Conservation (phyloP, 1,140 invertebrate species). For the Leptestheria dahalacensis region DNA sequence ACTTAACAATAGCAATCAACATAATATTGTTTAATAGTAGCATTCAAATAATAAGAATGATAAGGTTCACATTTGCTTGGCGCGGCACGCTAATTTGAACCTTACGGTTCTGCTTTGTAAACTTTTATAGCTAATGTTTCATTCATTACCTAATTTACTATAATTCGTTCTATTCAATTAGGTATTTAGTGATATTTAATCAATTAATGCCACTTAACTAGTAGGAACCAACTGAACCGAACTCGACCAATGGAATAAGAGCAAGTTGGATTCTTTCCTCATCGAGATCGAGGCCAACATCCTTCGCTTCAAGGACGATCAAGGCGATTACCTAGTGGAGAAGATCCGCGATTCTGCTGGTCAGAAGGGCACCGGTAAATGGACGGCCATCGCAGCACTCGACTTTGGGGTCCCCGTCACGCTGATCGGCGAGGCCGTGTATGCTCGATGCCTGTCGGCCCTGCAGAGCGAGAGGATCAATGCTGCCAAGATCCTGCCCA, state of each 20-base stretch:
- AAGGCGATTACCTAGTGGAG: constrained; percentile 52
- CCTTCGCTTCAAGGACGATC: constrained; percentile 69
- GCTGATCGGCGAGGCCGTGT: constrained; percentile 95
- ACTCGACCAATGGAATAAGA: constrained; percentile 92
- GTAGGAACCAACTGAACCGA: too few species aligned
- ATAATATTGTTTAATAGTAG: too few species aligned
- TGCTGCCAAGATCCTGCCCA: constrained; percentile 62
- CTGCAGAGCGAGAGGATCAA: constrained; percentile 64
- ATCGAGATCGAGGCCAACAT: constrained; percentile 98
- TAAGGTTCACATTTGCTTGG: too few species aligned
- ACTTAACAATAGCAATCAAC: too few species aligned
- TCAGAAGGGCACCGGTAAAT: constrained; percentile 98
- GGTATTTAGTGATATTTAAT: too few species aligned
- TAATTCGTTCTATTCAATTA: too few species aligned
- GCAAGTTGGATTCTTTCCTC: constrained; percentile 90
- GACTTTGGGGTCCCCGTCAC: constrained; percentile 96
- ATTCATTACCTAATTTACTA: too few species aligned
- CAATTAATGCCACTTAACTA: too few species aligned
- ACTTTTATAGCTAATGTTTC: too few species aligned
- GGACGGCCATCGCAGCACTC: constrained; percentile 91
- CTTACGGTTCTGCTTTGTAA: too few species aligned
- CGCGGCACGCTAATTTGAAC: too few species aligned
- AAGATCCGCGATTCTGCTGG: constrained; percentile 92
- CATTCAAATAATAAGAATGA: too few species aligned
- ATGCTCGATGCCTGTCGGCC: constrained; percentile 85